Base-by-base conservation (phyloP, 2,797 vertebrate species). In the Chrosomus eos region DNA sequence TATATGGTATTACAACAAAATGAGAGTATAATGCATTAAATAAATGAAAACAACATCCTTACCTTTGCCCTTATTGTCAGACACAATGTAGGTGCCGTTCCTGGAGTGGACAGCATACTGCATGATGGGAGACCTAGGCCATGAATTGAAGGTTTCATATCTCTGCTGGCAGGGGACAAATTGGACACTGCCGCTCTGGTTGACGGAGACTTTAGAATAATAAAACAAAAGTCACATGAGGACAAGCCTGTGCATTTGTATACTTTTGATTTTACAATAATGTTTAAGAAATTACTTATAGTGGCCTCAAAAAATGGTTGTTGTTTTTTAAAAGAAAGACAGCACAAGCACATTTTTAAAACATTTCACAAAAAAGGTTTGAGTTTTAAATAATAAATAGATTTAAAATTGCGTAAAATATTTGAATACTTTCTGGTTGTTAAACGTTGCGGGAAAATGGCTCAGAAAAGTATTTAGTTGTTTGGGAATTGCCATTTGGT, bases 21-120 rank as follows among this genome's bases (percentile, higher is more conserved):
- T 48, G 18, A n/a, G 5, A 73, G 55, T 72, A 45, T 5, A 71
- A 58, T 38, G 0, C 60, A 62, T 62, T 1, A 45, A 23, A 4
- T 38, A 33, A 67, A 38, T 19, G 4, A n/a, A n/a, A n/a, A 28
- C 7, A n/a, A 40, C 5, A 18, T 51, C 51, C 18, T 71, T 86
- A 89, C 77, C 86, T 83, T 81, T 31, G 19, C 28, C 18, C 36
- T 51, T 76, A 26, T 40, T 38, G 19, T 43, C 53, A 80, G 71
- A 40, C 1, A 75, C 23, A 48, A 71, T 67, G 48, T 80, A 80
- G 11, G 23, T 26, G 16, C 14, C 79, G 66, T 70, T 23, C 18
- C 51, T 58, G 66, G 36, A 18, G 21, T 80, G 62, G 28, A 53
- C 31, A 45, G 60, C 28, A 33, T 40, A 85, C 19, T 80, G 82